phyloP scores from a whole-genome alignment of 2,888 invertebrate genomes.

The Acanthosepion lycidas region DNA sequence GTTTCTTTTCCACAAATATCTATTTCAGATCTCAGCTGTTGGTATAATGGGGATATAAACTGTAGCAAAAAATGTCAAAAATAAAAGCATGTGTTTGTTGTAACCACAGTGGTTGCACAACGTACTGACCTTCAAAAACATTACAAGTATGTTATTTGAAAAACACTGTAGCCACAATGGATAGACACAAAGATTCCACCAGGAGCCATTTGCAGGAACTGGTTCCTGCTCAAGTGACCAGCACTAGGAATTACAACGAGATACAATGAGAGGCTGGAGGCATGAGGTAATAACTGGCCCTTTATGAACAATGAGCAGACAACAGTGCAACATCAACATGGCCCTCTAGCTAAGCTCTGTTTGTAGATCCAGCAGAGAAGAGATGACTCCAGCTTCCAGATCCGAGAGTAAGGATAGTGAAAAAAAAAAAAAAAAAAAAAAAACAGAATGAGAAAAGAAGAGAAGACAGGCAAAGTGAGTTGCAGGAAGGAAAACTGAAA shows the following conservation, averaged over 20 bases:
- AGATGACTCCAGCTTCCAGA: background rate
- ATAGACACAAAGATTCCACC: background rate
- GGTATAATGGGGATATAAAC: background rate
- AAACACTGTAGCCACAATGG: background rate
- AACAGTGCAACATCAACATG: background rate
- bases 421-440: no score
- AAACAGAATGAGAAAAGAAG: no score
- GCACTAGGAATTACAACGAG: background rate
- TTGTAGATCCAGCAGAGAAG: background rate
- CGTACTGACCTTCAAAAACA: background rate
- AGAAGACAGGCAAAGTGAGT: background rate
- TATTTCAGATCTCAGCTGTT: background rate
- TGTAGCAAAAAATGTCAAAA: background rate
- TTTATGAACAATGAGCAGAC: background rate
- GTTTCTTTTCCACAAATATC: background rate
- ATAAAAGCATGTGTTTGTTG: background rate
- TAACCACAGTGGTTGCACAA: background rate
- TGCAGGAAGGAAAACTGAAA: background rate
- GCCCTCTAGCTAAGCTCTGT: background rate
- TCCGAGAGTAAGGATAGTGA: background rate
- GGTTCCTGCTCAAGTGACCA: conserved; percentile 1
- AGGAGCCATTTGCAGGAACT: background rate
- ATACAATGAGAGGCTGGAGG: background rate
- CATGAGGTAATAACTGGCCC: background rate
- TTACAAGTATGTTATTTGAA: background rate